phyloP scores from a whole-genome alignment of 2,113 vertebrate genomes.

The Dascyllus trimaculatus region DNA sequence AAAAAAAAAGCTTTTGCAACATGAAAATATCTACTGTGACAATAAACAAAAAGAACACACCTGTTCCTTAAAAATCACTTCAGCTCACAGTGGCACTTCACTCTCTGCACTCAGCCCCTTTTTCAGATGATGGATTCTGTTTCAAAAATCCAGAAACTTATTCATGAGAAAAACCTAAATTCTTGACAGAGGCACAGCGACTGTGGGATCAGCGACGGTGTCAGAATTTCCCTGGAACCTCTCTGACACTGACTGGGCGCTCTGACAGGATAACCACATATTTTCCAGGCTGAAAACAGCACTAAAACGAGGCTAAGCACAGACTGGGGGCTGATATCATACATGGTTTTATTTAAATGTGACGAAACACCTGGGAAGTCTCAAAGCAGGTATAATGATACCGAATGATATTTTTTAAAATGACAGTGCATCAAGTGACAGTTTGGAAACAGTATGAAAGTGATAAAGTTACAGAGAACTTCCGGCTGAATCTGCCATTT shows the following conservation, averaged over 20 bases:
- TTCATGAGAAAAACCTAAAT: conserved; percentile 20
- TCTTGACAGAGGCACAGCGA: background rate
- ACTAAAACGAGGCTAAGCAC: background rate
- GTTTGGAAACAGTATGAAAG: too few species aligned
- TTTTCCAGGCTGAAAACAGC: background rate
- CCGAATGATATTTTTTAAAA: too few species aligned
- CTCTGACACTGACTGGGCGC: conserved; percentile 1
- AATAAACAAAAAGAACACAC: conserved; percentile 1
- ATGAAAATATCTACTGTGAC: conserved; percentile 9
- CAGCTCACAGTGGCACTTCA: conserved; percentile 17
- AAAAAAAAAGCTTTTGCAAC: background rate
- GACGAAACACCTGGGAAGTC: background rate
- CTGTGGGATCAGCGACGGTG: background rate
- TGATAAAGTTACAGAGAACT: too few species aligned
- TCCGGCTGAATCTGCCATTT: too few species aligned
- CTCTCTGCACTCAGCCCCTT: background rate
- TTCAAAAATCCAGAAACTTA: conserved; percentile 20
- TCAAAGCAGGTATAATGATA: too few species aligned
- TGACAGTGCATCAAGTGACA: too few species aligned
- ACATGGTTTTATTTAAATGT: background rate
- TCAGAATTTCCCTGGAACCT: conserved; percentile 12
- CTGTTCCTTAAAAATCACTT: conserved; percentile 32
- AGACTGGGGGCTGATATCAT: background rate
- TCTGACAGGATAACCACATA: background rate
- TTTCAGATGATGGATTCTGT: conserved; percentile 29